phyloP scores from a whole-genome alignment of 2,113 vertebrate genomes.

The Heterotis niloticus region DNA sequence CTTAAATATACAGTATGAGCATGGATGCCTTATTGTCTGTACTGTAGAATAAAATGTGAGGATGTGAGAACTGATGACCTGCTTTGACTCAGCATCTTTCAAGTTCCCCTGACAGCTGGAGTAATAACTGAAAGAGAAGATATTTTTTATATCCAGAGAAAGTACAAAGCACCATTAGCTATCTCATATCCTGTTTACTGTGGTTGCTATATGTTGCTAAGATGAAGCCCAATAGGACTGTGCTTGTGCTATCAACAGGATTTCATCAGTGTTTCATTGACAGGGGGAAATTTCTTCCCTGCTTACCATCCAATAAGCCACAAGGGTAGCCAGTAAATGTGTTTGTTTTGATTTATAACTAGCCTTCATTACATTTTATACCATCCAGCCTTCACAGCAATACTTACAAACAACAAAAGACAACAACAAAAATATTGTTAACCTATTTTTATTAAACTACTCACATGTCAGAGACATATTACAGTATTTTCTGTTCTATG shows the following conservation, averaged over 20 bases:
- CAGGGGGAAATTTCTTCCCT: not conserved
- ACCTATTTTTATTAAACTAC: no score
- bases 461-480: no score
- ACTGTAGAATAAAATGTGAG: not conserved
- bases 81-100: not conserved
- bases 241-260: not conserved
- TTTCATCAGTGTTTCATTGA: conserved; percentile 1
- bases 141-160: not conserved
- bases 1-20: not conserved
- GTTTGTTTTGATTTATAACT: not conserved
- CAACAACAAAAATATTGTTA: no score
- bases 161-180: not conserved
- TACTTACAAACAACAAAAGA: no score
- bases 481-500: no score
- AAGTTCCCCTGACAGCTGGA: not conserved
- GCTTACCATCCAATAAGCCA: not conserved
- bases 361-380: no score
- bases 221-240: not conserved
- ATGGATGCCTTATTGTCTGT: not conserved
- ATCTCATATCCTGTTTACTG: not conserved
- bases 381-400: no score
- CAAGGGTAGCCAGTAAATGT: not conserved
- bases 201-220: conserved; percentile 1
- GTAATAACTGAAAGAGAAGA: not conserved
- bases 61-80: not conserved